Percentiles rank a stretch among this genome's conserved stretches.
Evolutionary conservation across 2,113 vertebrate species (phyloP).

Genomic region (Corydoras maculifer): DNA sequence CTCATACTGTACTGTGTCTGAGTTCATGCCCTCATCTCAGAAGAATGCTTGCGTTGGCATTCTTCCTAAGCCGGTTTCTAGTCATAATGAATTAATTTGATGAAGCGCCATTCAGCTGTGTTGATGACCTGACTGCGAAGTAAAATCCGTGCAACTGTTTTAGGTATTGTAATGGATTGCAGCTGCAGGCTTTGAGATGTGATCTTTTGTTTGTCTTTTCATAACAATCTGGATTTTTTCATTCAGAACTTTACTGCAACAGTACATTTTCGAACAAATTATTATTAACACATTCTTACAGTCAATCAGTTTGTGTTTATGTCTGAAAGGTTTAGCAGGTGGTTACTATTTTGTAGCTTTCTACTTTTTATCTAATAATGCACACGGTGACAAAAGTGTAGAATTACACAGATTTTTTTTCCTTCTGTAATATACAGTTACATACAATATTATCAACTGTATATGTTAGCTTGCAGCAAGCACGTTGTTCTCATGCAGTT

Average conservation of each 20-base stretch:
- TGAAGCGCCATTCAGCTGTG: constrained; percentile 37
- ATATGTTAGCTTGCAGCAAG: neutral
- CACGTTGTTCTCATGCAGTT: neutral
- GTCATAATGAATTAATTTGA: constrained; percentile 45
- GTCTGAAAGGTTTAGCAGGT: neutral
- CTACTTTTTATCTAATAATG: no score
- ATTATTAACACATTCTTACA: constrained; percentile 19
- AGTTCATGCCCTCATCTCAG: constrained; percentile 44
- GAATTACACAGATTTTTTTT: neutral
- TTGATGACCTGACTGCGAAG: neutral
- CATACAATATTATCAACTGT: neutral
- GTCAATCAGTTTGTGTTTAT: constrained; percentile 19
- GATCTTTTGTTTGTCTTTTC: constrained; percentile 43
- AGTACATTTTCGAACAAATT: neutral
- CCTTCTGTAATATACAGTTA: neutral
- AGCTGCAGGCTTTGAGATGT: constrained; percentile 51
- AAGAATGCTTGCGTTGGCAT: constrained; percentile 52
- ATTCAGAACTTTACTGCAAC: neutral
- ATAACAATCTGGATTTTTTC: constrained; percentile 11
- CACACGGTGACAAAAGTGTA: neutral
- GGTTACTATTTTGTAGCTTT: neutral
- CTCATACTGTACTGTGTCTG: constrained; percentile 12
- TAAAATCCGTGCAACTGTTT: constrained; percentile 4
- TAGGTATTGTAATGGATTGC: constrained; percentile 53
- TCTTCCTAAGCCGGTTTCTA: constrained; percentile 58